phyloP scores from a whole-genome alignment of 2,113 vertebrate genomes.

The Vombatus ursinus region DNA sequence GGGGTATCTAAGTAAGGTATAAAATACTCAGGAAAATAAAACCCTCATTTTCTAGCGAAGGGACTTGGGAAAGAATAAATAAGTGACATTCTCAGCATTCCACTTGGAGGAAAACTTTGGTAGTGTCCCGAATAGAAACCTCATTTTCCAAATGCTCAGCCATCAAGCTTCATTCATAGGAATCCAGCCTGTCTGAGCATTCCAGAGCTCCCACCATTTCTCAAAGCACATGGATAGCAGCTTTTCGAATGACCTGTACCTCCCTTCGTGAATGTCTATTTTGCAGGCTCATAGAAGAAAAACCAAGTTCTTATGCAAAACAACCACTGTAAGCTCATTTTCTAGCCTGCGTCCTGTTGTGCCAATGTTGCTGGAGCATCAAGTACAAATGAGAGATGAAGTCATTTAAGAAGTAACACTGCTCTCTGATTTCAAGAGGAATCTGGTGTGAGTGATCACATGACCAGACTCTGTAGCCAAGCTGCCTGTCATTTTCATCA shows the following conservation, averaged over 20 bases:
- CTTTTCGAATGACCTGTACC: background rate
- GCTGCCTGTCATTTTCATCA: conserved; percentile 59
- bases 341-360: conserved; percentile 55
- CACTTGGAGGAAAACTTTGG: background rate
- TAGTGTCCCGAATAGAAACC: conserved; percentile 19
- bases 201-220: background rate
- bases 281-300: conserved; percentile 38
- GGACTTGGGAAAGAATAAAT: background rate
- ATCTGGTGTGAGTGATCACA: conserved; percentile 47
- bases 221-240: background rate
- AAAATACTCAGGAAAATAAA: background rate
- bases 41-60: background rate
- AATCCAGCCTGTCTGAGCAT: background rate
- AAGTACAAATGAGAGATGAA: conserved; percentile 73
- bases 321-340: conserved; percentile 49
- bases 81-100: background rate
- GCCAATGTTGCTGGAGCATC: conserved; percentile 36
- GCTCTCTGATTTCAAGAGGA: conserved; percentile 48
- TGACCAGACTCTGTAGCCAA: conserved; percentile 53
- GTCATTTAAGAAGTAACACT: conserved; percentile 60
- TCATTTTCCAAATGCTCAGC: background rate
- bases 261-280: background rate
- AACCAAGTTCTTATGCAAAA: conserved; percentile 45
- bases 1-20: background rate
- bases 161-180: background rate